These are phyloP conservation scores for Rhodinocichla rosea DNA, from an alignment of 2,113 vertebrate genomes.

Conservation along the genomic window DNA sequence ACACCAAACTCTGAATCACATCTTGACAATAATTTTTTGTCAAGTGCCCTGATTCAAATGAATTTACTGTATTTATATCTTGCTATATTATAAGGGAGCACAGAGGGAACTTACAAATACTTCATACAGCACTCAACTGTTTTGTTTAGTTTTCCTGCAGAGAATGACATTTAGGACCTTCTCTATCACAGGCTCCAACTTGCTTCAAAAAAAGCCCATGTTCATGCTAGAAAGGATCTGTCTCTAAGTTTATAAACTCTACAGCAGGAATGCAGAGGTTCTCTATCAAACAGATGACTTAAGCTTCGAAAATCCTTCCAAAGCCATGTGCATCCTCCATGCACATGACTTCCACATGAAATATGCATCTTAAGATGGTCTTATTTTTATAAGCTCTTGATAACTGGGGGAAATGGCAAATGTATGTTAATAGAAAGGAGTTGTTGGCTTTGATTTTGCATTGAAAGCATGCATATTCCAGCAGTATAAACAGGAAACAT, in stretches of 20 bases:
- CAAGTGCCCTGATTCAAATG: neutral
- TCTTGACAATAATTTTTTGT: neutral
- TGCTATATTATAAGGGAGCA: neutral
- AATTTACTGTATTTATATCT: neutral
- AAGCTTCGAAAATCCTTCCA: neutral
- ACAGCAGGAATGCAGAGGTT: neutral
- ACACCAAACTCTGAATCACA: neutral
- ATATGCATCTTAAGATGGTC: neutral
- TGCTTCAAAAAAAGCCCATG: neutral
- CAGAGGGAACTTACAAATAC: neutral
- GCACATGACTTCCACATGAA: neutral
- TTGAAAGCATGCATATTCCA: neutral
- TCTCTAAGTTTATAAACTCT: neutral
- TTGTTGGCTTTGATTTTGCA: neutral
- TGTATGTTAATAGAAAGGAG: neutral
- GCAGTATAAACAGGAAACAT: conserved; percentile 18
- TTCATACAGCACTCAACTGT: neutral
- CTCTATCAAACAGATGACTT: neutral
- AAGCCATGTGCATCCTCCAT: neutral
- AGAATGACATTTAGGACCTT: neutral
- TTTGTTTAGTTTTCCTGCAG: neutral
- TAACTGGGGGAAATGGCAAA: neutral
- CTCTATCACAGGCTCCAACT: neutral
- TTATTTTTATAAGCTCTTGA: neutral
- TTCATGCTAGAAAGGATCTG: neutral